phyloP scores from a whole-genome alignment of 35 echinoderm and acorn worm species.

The Apostichopus japonicus region DNA sequence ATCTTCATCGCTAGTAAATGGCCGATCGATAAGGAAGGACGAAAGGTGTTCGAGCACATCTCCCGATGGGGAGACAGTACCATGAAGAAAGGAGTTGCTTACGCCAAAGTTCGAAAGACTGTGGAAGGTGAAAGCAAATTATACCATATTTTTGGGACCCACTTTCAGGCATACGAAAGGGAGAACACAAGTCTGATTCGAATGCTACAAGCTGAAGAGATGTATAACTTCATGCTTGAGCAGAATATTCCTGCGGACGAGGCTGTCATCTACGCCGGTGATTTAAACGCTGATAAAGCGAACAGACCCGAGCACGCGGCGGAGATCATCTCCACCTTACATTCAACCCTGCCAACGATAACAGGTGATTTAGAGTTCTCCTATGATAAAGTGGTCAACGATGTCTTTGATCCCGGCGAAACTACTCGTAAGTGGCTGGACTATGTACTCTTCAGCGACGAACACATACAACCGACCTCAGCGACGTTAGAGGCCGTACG shows the following conservation, averaged over 20 bases:
- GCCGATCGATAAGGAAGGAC: conserved; percentile 42
- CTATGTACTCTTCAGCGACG: conserved; percentile 78
- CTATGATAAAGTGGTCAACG: conserved; percentile 76
- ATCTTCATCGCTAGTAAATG: conserved; percentile 66
- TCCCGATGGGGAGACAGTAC: neutral
- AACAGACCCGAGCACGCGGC: conserved; percentile 14
- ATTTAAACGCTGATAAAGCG: conserved; percentile 63
- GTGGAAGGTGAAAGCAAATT: conserved; percentile 18
- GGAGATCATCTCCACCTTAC: conserved; percentile 48
- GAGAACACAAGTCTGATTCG: conserved; percentile 26
- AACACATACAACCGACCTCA: conserved; percentile 55
- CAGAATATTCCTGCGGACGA: conserved; percentile 60
- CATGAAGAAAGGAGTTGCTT: conserved; percentile 67
- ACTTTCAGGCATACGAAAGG: conserved; percentile 66
- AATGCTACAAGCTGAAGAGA: conserved; percentile 56
- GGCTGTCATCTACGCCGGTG: conserved; percentile 76
- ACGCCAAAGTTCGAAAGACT: conserved; percentile 52
- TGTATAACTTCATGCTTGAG: conserved; percentile 64
- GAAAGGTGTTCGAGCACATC: conserved; percentile 7
- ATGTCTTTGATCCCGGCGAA: conserved; percentile 48
- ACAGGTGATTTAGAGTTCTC: conserved; percentile 64
- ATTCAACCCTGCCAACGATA: conserved; percentile 59
- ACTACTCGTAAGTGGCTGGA: conserved; percentile 65
- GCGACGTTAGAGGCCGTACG: conserved; percentile 71
- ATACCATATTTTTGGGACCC: conserved; percentile 80